These are phyloP conservation scores for Taphrorychus bicolor DNA, from an alignment of 2,888 invertebrate genomes.

Conservation along the genomic window DNA sequence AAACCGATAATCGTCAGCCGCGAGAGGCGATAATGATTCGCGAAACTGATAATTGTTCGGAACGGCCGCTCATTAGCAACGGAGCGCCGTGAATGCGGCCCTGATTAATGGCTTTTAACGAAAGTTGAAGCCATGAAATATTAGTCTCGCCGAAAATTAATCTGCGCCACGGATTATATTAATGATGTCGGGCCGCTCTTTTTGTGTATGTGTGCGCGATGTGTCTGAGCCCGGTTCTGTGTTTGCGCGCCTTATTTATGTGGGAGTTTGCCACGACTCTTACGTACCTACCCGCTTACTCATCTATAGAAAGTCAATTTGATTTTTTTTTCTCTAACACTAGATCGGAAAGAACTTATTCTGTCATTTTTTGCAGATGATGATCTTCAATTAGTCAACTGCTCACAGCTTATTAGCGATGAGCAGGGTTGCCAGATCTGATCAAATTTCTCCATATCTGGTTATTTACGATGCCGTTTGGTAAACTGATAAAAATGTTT, in stretches of 20 bases:
- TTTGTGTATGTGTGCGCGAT: too few relatives aligned
- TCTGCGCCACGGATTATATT: constrained; percentile 20
- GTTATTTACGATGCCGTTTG: too few relatives aligned
- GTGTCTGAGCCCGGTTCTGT: neutral
- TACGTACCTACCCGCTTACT: too few relatives aligned
- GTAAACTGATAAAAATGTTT: too few relatives aligned
- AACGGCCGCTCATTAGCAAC: constrained; percentile 31
- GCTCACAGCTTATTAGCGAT: too few relatives aligned
- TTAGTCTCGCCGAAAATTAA: constrained; percentile 31
- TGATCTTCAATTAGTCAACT: too few relatives aligned
- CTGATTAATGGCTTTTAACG: constrained; percentile 34
- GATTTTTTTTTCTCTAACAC: too few relatives aligned
- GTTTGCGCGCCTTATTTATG: neutral
- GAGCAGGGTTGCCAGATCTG: too few relatives aligned
- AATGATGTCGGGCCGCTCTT: constrained; percentile 14
- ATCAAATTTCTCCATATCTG: too few relatives aligned
- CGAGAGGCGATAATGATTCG: constrained; percentile 27
- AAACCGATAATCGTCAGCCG: constrained; percentile 1
- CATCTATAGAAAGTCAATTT: too few relatives aligned
- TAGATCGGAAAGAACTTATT: too few relatives aligned
- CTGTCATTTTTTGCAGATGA: too few relatives aligned
- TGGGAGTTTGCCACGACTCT: neutral
- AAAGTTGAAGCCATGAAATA: constrained; percentile 28
- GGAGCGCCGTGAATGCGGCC: constrained; percentile 18
- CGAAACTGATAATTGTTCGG: constrained; percentile 34